Evolutionary conservation across 2,888 invertebrate genomes (phyloP), one percentile per base, ranked within the genome.

Genomic region (Synergus laeviventris): DNA sequence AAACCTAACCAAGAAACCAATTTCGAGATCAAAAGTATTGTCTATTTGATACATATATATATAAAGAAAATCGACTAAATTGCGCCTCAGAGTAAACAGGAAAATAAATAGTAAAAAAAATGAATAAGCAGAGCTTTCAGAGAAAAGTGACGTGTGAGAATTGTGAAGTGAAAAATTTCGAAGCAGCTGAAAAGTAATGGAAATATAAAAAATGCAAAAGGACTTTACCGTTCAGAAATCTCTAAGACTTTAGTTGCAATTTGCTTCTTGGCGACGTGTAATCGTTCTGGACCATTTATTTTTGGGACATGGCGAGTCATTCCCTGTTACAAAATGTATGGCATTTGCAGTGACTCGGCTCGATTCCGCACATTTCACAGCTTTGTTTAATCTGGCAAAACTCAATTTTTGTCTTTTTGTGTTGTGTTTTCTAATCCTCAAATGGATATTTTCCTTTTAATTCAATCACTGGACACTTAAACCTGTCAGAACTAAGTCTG

Each of bases 301-400:
- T 82, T 83, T 81, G 76, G 78, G 78, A 79, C 78, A 81, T 78
- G 79, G 82, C 84, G 79, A 85, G 83, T 86, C 86, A 88, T 85
- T 87, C 85, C 83, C 82, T 78, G 82, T 83, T 83, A 80, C 83
- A 85, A 85, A 83, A 85, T 85, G 82, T 83, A 87, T 88, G 86
- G 86, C 88, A 88, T 83, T 87, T 85, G 81, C 81, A 83, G 84
- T 83, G 82, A 84, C 80, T 83, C 78, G 79, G 78, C 77, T 81
- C 74, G 76, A 49, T 45, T 3, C 31, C 31, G 49, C n/a, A 70
- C 70, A 70, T 70, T 70, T 49, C 77, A 76, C 77, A 76, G 75
- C 70, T 81, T 80, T 84, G 78, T 79, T 66, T 74, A 62, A 14
- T 76, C 24, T 12, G 18, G 18, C 21, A 21, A n/a, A 56, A 56